Evolutionary conservation across 2,888 invertebrate species (phyloP).

Genomic region (Rhamphomyia laevipes): DNA sequence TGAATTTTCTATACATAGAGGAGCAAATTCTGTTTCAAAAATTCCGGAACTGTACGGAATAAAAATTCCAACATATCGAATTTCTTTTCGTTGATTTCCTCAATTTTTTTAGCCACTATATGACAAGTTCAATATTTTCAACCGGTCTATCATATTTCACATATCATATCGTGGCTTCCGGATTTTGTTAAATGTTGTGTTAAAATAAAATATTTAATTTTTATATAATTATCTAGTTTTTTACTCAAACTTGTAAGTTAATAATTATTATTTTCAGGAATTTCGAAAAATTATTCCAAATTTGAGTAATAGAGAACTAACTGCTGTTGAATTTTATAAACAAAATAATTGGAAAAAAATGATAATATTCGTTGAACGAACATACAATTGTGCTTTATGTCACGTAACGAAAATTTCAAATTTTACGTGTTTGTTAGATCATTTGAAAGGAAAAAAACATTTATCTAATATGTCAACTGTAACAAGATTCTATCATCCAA

Average conservation of each 20-base stretch:
- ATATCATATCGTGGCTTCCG: no score
- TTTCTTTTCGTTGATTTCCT: no score
- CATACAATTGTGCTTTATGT: not conserved
- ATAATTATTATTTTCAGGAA: not conserved
- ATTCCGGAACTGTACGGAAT: no score
- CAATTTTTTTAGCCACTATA: no score
- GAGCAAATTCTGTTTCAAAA: no score
- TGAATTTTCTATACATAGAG: no score
- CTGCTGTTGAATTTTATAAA: not conserved
- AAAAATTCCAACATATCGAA: no score
- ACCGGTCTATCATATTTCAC: no score
- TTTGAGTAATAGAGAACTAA: not conserved
- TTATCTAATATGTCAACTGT: constrained; percentile 18
- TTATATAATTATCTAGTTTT: not conserved
- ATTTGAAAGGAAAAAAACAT: constrained; percentile 28
- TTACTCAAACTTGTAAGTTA: not conserved
- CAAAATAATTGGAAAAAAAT: not conserved
- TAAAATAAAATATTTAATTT: no score
- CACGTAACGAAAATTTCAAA: not conserved
- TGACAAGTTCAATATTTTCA: no score
- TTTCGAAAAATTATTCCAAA: not conserved
- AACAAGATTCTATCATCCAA: constrained; percentile 15
- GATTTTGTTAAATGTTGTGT: no score
- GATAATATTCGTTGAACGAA: not conserved
- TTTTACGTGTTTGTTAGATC: constrained; percentile 23